Conservation (phyloP, 2,797 vertebrate genomes). For the Poeciliopsis turneri region DNA sequence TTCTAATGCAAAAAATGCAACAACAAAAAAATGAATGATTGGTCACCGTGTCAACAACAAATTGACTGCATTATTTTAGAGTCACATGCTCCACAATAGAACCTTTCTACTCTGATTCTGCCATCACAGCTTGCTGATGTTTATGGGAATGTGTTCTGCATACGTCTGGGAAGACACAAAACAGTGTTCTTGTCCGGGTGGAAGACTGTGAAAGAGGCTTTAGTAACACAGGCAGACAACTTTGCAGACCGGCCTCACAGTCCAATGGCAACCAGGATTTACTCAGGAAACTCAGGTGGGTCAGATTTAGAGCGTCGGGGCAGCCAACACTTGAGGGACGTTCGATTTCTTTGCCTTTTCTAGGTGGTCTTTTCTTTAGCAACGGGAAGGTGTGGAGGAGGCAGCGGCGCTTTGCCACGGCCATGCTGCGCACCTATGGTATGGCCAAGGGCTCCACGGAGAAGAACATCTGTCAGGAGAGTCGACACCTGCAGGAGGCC, state of each 20-base stretch:
- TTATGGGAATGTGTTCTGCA: slow-evolving; percentile 82
- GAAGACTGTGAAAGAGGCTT: slow-evolving; percentile 82
- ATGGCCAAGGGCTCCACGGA: slow-evolving; percentile 70
- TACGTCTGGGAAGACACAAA: slow-evolving; percentile 61
- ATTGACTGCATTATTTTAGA: slow-evolving; percentile 21
- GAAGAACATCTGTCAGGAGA: slow-evolving; percentile 74
- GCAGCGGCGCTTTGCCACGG: slow-evolving; percentile 78
- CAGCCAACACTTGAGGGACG: not conserved
- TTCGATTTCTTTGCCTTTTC: not conserved
- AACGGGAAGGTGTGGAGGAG: slow-evolving; percentile 76
- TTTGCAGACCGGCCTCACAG: slow-evolving; percentile 79
- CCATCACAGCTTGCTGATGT: slow-evolving; percentile 75
- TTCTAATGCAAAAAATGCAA: no score
- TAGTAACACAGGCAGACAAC: slow-evolving; percentile 82
- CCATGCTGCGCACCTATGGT: slow-evolving; percentile 73
- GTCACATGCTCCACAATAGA: slow-evolving; percentile 62
- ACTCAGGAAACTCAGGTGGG: slow-evolving; percentile 76
- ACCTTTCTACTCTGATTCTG: slow-evolving; percentile 43
- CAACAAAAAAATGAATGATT: slow-evolving; percentile 18
- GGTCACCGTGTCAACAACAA: not conserved
- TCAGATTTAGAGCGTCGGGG: not conserved
- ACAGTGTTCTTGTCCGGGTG: slow-evolving; percentile 80
- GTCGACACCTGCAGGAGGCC: slow-evolving; percentile 67
- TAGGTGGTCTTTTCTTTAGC: slow-evolving; percentile 77
- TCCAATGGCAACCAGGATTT: slow-evolving; percentile 59